These are phyloP conservation scores for Alauda arvensis DNA, from an alignment of 2,797 vertebrate genomes.

Conservation along the genomic window DNA sequence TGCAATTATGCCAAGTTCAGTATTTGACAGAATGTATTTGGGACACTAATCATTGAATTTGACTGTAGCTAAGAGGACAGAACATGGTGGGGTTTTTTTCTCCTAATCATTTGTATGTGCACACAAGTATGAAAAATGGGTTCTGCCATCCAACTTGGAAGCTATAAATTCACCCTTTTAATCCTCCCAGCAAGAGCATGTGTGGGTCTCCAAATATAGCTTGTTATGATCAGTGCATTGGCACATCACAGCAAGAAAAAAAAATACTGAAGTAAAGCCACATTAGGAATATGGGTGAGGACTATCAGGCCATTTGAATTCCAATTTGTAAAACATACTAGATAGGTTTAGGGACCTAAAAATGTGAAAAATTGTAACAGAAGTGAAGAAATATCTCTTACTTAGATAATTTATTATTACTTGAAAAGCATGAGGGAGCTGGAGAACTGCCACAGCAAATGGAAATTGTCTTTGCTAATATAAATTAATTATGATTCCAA, in stretches of 20 bases:
- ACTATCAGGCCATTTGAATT: neutral
- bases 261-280: neutral
- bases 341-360: slow-evolving; percentile 2
- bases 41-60: neutral
- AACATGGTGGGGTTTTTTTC: neutral
- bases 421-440: slow-evolving; percentile 37
- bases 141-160: slow-evolving; percentile 7
- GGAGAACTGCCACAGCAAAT: slow-evolving; percentile 39
- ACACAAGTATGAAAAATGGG: slow-evolving; percentile 12
- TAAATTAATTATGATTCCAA: slow-evolving; percentile 60
- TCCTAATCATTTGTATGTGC: slow-evolving; percentile 16
- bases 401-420: slow-evolving; percentile 45
- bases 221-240: slow-evolving; percentile 25
- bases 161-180: slow-evolving; percentile 23
- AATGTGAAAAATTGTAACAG: slow-evolving; percentile 6
- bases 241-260: neutral
- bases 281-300: neutral
- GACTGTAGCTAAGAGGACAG: neutral
- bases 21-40: slow-evolving; percentile 10
- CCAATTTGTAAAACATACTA: neutral
- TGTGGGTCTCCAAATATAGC: slow-evolving; percentile 29
- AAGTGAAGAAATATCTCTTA: slow-evolving; percentile 18
- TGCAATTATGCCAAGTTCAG: slow-evolving; percentile 6
- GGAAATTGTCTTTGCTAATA: slow-evolving; percentile 39
- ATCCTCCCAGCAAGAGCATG: neutral